Conservation (phyloP, 2,888 invertebrate species). For the Tipula helvola region DNA sequence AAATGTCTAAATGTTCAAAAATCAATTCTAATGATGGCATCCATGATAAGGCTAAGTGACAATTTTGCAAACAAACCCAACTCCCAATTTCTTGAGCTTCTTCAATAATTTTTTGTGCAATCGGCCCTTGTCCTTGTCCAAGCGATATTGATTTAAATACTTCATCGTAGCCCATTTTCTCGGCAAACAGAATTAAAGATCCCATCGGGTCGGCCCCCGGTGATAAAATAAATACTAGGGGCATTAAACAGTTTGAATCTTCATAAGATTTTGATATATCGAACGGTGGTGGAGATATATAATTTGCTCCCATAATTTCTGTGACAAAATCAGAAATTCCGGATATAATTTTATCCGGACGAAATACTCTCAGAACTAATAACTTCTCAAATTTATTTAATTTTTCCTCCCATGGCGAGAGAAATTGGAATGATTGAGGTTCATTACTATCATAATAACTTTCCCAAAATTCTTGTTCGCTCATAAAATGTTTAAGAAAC, state of each 20-base stretch:
- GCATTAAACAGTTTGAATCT: constrained; percentile 65
- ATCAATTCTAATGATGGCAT: constrained; percentile 70
- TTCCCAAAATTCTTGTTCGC: constrained; percentile 42
- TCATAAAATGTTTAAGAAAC: constrained; percentile 49
- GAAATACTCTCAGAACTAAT: constrained; percentile 61
- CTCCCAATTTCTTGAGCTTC: constrained; percentile 62
- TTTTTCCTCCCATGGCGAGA: constrained; percentile 49
- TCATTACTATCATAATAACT: constrained; percentile 51
- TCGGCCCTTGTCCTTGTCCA: constrained; percentile 81
- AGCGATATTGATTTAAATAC: constrained; percentile 72
- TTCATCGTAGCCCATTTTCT: constrained; percentile 60
- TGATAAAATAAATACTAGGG: constrained; percentile 78
- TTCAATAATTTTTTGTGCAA: constrained; percentile 64
- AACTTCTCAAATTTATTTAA: constrained; percentile 64
- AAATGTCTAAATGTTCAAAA: constrained; percentile 65
- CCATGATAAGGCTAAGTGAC: constrained; percentile 82
- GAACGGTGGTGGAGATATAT: constrained; percentile 76
- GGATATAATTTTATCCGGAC: constrained; percentile 73
- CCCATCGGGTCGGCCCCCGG: constrained; percentile 74
- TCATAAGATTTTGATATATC: constrained; percentile 68
- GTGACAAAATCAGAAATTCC: constrained; percentile 67
- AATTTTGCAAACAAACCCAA: constrained; percentile 77
- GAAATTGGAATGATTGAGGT: constrained; percentile 56
- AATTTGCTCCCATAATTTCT: constrained; percentile 57
- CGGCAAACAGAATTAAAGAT: constrained; percentile 49